Percentiles rank a stretch among this genome's conserved stretches.
phyloP scores from a whole-genome alignment of 2,113 vertebrate species.

The Malurus elegans region DNA sequence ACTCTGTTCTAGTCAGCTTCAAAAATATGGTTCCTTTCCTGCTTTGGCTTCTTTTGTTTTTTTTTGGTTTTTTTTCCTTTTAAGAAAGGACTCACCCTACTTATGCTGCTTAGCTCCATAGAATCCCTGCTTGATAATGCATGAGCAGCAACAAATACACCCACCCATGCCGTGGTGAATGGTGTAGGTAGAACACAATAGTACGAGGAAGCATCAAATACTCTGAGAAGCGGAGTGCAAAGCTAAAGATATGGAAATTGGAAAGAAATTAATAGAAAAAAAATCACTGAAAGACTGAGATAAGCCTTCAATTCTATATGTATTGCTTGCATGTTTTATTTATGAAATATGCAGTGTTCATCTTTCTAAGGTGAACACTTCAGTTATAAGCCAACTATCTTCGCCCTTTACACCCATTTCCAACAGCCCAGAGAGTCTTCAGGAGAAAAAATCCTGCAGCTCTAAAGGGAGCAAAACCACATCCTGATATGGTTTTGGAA shows the following conservation, averaged over 20 bases:
- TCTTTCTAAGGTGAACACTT: neutral
- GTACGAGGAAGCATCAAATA: neutral
- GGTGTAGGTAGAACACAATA: neutral
- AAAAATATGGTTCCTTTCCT: neutral
- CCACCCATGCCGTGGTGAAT: neutral
- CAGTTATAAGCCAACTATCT: neutral
- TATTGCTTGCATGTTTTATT: neutral
- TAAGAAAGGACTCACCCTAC: neutral
- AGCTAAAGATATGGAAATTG: neutral
- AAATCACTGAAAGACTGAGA: neutral
- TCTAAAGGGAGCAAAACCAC: neutral
- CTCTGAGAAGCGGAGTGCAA: neutral
- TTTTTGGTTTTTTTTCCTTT: neutral
- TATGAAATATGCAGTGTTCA: neutral
- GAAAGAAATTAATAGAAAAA: neutral
- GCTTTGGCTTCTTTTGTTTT: neutral
- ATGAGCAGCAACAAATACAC: neutral
- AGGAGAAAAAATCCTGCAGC: neutral
- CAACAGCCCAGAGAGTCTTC: neutral
- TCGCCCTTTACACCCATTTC: neutral
- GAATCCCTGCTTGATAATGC: neutral
- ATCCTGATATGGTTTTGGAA: neutral
- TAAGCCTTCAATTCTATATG: neutral
- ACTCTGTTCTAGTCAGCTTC: neutral
- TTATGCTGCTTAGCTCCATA: neutral